Evolutionary conservation across 2,888 invertebrate genomes (phyloP).

Genomic region (Macrophya annulata): DNA sequence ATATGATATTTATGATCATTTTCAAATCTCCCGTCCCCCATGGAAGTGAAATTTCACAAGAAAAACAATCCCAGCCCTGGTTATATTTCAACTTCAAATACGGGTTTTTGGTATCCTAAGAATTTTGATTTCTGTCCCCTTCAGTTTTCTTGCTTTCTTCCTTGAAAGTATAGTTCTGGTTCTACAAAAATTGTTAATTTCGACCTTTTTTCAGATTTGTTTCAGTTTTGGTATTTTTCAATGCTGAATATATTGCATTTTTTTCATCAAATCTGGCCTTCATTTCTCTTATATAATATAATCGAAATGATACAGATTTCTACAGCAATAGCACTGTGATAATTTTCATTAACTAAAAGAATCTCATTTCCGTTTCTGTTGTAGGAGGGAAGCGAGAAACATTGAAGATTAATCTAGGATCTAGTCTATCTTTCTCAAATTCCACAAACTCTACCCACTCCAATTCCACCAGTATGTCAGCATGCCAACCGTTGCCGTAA

Average conservation of each 20-base stretch:
- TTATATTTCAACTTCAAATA: neutral
- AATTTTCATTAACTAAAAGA: neutral
- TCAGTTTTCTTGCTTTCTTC: neutral
- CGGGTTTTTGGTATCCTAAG: neutral
- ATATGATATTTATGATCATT: neutral
- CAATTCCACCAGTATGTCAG: slow-evolving; percentile 76
- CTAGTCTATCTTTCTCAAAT: slow-evolving; percentile 78
- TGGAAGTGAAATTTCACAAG: no score
- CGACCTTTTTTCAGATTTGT: no score
- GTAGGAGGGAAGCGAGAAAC: slow-evolving; percentile 82
- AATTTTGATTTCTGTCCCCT: neutral
- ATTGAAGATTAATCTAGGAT: slow-evolving; percentile 82
- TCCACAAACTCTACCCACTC: slow-evolving; percentile 80
- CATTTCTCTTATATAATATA: no score
- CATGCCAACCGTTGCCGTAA: slow-evolving; percentile 71
- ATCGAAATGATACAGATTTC: neutral
- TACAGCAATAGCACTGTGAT: neutral
- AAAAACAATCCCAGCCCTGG: no score
- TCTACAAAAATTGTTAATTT: no score
- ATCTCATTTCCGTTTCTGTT: slow-evolving; percentile 49
- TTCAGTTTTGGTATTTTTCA: no score
- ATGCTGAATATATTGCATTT: no score
- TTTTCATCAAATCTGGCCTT: no score
- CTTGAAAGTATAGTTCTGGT: no score
- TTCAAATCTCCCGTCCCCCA: neutral